Base-by-base conservation (phyloP, 2,113 vertebrate species). In the Burhinus bistriatus region DNA sequence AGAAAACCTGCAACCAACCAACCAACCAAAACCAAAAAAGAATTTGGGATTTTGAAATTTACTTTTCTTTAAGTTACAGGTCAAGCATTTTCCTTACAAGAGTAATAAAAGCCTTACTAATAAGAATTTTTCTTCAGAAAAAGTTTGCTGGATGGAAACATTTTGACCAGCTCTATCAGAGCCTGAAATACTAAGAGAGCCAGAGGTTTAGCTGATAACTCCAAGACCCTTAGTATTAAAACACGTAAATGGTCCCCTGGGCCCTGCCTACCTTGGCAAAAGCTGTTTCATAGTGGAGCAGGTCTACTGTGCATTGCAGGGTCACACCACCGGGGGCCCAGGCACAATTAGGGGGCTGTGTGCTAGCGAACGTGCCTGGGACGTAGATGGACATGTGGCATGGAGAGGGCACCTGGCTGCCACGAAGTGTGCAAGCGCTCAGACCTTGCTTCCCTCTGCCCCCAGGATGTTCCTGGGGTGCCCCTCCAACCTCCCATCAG, bases 281-380 rank as follows among this genome's bases (percentile, higher is more conserved):
- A 78, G 51, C n/a, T 69, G 30, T 18, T 85, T 62, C 11, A 19
- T 30, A 62, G 73, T 2, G 6, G 22, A 55, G 45, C 59, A n/a
- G 47, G 27, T 61, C 65, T 66, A 2, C 58, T 44, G 45, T 55
- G 40, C 30, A 1, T 29, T 30, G 6, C 0, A 1, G 34, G 42
- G 44, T 42, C n/a, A 29, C 6, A 4, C n/a, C 0, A 0, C 22
- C 0, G 2, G 59, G 15, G 30, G 73, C 30, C 54, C 61, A 29
- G 66, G 61, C 25, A 44, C 22, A 55, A 5, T 18, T 40, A 47
- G 40, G 22, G 45, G 11, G 6, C 61, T 55, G 47, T 7, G n/a
- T 62, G 30, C 47, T 42, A 61, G 17, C 0, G 4, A 42, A 68
- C 2, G 1, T 20, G 14, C 21, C 38, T 36, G 75, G 52, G 21